A percentile compares a stretch with the other conserved stretches of the same genome.
Conservation (phyloP, 1,140 invertebrate genomes). For the Caenorhabditis latens region DNA sequence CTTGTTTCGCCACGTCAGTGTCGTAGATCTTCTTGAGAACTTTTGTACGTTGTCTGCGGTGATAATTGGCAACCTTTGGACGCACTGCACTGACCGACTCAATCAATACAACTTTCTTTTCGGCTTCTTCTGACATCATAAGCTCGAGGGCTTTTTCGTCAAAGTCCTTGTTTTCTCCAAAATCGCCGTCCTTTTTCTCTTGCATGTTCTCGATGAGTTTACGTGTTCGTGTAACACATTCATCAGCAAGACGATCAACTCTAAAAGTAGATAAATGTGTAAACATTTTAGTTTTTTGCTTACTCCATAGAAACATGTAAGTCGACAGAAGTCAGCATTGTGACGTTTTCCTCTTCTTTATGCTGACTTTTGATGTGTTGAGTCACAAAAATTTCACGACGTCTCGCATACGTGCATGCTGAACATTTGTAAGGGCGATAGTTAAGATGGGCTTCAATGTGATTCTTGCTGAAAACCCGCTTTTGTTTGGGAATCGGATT, state of each 20-base stretch:
- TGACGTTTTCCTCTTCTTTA: not conserved
- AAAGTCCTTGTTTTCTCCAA: conserved; percentile 46
- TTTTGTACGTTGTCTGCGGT: conserved; percentile 12
- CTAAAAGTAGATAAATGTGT: not conserved
- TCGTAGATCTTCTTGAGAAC: conserved; percentile 46
- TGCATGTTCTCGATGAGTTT: conserved; percentile 38
- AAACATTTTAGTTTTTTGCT: not conserved
- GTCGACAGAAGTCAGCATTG: not conserved
- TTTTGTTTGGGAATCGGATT: not conserved
- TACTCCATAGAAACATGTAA: conserved; percentile 28
- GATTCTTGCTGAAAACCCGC: conserved; percentile 78
- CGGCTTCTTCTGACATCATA: not conserved
- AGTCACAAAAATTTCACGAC: conserved; percentile 33
- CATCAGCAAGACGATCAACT: conserved; percentile 43
- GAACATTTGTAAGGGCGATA: conserved; percentile 45
- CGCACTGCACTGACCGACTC: conserved; percentile 11
- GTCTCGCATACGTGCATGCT: conserved; percentile 20
- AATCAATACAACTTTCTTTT: conserved; percentile 32
- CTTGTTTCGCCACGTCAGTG: conserved; percentile 7
- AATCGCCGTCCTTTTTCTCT: conserved; percentile 45
- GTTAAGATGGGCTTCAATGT: conserved; percentile 48
- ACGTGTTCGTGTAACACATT: conserved; percentile 14
- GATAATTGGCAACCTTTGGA: conserved; percentile 43
- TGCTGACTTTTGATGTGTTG: conserved; percentile 34
- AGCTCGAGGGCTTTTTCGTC: conserved; percentile 37